Evolutionary conservation across 2,888 invertebrate species (phyloP), one percentile per base, ranked within the genome.

Genomic region (Cybosia mesomella): DNA sequence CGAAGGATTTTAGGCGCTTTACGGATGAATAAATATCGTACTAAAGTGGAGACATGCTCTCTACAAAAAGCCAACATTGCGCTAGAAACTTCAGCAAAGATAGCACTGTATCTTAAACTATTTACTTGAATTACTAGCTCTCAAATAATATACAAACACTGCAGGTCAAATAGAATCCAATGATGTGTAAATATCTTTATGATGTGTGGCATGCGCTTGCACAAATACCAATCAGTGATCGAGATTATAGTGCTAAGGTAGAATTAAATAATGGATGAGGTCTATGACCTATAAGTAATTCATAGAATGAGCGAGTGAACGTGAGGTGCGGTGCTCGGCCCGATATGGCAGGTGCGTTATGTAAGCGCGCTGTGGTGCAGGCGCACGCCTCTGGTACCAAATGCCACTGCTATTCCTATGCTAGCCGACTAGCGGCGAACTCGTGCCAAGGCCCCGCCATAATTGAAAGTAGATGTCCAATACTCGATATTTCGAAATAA

Each of bases 311-410:
- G 90, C 91, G 86, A 92, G 92, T 89, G 92, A 91, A 91, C 91
- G 92, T 88, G 91, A 92, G 92, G 93, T 91, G 92, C 89, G 90
- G 91, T 90, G 83, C 85, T 83, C 87, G 79, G 89, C 91, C 91
- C 87, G 92, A 94, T 94, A 94, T 91, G 94, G 94, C 95, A 94
- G 94, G 94, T 94, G 94, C 87, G 93, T 94, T 94, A 94, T 93
- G 94, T 94, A 94, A 95, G 89, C 89, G 85, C 83, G 80, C 84
- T 82, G 86, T 86, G 77, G 82, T 81, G 90, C 90, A 84, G 76
- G 83, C 85, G 83, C 85, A 85, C 77, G 81, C 78, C 79, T 81
- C 70, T 78, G 84, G 86, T 84, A 89, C 89, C 87, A 91, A 93
- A 93, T 93, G 91, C 91, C 91, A 91, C 87, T 81, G 87, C 89